These are phyloP conservation scores for Eptatretus atami DNA, from an alignment of 2,797 vertebrate genomes.

Conservation along the genomic window DNA sequence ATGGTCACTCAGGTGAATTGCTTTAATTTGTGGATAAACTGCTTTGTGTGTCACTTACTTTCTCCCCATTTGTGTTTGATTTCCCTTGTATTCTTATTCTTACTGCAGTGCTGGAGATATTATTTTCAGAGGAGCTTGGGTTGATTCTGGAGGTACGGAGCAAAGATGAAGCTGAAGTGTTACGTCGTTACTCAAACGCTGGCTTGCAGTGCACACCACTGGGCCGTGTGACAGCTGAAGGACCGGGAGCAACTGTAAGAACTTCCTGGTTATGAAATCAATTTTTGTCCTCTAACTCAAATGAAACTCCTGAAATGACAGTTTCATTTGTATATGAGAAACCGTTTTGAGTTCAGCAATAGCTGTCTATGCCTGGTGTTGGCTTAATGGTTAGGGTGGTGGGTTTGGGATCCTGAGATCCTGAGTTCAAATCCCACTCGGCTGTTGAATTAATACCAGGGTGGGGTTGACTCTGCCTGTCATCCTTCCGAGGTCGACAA, in stretches of 20 bases:
- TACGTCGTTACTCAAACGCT: constrained; percentile 17
- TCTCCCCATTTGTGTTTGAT: neutral
- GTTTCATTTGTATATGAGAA: no score
- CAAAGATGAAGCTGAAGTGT: constrained; percentile 12
- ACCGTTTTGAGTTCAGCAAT: no score
- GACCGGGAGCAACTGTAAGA: constrained; percentile 32
- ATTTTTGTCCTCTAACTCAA: no score
- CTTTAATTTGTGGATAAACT: neutral
- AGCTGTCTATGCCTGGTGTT: no score
- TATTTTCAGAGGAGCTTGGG: constrained; percentile 55
- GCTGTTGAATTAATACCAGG: no score
- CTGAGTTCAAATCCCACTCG: no score
- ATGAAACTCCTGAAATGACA: no score
- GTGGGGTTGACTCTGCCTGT: no score
- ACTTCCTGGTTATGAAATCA: no score
- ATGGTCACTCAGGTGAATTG: constrained; percentile 12
- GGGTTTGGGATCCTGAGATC: no score
- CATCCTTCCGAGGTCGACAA: no score
- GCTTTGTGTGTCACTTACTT: neutral
- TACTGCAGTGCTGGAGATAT: constrained; percentile 24
- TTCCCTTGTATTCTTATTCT: neutral
- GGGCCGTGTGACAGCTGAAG: constrained; percentile 24
- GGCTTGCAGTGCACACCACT: constrained; percentile 26
- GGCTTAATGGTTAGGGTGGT: no score
- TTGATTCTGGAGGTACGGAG: constrained; percentile 33